Conservation (phyloP, 2,113 vertebrate genomes). For the Spermophilus dauricus region DNA sequence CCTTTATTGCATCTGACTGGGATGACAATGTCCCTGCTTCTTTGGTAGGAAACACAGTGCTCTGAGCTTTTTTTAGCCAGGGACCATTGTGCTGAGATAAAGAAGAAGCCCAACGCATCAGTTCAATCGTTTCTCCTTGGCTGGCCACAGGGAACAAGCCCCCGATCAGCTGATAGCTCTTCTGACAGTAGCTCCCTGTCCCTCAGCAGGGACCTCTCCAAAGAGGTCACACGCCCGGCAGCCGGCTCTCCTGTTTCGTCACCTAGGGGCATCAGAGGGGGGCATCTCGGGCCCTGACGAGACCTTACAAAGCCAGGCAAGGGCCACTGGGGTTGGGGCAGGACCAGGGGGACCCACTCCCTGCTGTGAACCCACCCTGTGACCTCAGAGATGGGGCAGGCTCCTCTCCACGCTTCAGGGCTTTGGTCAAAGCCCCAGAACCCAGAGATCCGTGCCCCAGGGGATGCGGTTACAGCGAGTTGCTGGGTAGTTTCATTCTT, state of each 20-base stretch:
- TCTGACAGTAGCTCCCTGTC: not conserved
- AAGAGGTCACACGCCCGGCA: not conserved
- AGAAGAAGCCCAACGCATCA: rapidly evolving
- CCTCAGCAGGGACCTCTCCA: not conserved
- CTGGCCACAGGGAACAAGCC: not conserved
- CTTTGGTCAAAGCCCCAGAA: not conserved
- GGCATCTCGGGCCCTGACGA: not conserved
- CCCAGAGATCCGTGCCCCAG: rapidly evolving
- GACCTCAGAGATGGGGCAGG: too few relatives aligned
- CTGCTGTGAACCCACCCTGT: too few relatives aligned
- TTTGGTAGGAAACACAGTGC: not conserved
- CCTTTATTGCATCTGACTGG: not conserved
- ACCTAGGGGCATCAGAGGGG: rapidly evolving
- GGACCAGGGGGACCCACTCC: too few relatives aligned
- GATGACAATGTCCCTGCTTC: not conserved
- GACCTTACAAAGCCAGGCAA: not conserved
- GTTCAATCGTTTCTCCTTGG: not conserved
- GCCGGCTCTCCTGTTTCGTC: not conserved
- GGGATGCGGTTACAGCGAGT: rapidly evolving
- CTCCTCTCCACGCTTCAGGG: not conserved
- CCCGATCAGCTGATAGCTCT: not conserved
- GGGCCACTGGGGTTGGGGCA: too few relatives aligned
- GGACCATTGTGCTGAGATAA: not conserved
- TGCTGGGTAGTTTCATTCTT: not conserved
- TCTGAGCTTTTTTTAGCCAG: constrained; percentile 20